Conservation (phyloP, 2,113 vertebrate species). For the Lichenostomus cassidix region DNA sequence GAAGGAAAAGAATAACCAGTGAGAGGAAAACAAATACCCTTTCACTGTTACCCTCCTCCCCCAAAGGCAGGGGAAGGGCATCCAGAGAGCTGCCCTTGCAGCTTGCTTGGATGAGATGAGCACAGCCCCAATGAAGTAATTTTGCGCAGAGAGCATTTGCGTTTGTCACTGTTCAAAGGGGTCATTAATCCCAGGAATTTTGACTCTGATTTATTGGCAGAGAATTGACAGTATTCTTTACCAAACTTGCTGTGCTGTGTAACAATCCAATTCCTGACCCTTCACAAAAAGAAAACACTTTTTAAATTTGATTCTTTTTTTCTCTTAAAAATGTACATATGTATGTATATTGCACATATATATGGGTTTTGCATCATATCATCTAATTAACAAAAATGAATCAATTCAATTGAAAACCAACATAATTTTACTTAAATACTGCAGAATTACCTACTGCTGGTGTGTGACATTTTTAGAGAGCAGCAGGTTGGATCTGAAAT, state of each 20-base stretch:
- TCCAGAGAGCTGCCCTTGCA: background rate
- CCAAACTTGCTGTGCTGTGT: background rate
- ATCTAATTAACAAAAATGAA: background rate
- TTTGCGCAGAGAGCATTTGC: background rate
- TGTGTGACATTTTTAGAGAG: background rate
- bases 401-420: background rate
- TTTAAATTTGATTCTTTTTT: background rate
- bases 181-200: background rate
- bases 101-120: background rate
- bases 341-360: background rate
- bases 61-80: background rate
- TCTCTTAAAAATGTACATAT: background rate
- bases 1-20: background rate
- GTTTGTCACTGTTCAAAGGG: background rate
- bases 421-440: background rate
- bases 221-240: background rate
- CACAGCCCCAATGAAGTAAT: background rate
- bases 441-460: background rate
- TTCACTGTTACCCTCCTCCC: background rate
- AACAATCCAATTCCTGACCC: background rate
- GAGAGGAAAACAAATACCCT: background rate
- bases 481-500: background rate
- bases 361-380: background rate
- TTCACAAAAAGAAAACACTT: background rate
- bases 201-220: background rate